phyloP scores from a whole-genome alignment of 2,888 invertebrate species.

The Eulithis testata region DNA sequence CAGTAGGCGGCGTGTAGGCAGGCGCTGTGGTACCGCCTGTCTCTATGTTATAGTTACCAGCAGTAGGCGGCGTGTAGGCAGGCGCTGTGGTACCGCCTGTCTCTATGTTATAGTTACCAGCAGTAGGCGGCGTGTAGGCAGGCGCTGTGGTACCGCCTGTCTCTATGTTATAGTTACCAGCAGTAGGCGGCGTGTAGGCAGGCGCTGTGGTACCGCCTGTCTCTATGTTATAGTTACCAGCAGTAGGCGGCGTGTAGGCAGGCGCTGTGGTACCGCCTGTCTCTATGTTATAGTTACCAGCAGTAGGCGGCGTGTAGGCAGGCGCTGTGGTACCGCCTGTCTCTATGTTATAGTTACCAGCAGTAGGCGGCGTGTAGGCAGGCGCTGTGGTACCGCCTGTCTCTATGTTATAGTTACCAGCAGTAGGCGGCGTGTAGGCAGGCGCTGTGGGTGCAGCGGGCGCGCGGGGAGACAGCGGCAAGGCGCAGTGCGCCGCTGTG shows the following conservation, averaged over 20 bases:
- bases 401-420: constrained; percentile 58
- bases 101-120: constrained; percentile 58
- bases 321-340: too few species aligned
- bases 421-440: constrained; percentile 72
- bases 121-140: constrained; percentile 72
- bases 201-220: too few species aligned
- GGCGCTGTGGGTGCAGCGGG: constrained; percentile 56
- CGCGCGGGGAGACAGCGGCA: constrained; percentile 69
- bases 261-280: too few species aligned
- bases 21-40: too few species aligned
- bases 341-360: constrained; percentile 58
- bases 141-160: too few species aligned
- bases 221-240: constrained; percentile 58
- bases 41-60: constrained; percentile 58
- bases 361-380: constrained; percentile 72
- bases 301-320: constrained; percentile 72
- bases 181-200: constrained; percentile 72
- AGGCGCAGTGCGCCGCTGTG: constrained; percentile 66
- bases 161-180: constrained; percentile 58
- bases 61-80: constrained; percentile 72
- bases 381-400: too few species aligned
- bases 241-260: constrained; percentile 72
- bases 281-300: constrained; percentile 58
- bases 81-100: too few species aligned
- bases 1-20: constrained; percentile 72